Evolutionary conservation across 1,140 invertebrate genomes (phyloP), one percentile per base, ranked within the genome.

Genomic region (Cryptotermes secundus): DNA sequence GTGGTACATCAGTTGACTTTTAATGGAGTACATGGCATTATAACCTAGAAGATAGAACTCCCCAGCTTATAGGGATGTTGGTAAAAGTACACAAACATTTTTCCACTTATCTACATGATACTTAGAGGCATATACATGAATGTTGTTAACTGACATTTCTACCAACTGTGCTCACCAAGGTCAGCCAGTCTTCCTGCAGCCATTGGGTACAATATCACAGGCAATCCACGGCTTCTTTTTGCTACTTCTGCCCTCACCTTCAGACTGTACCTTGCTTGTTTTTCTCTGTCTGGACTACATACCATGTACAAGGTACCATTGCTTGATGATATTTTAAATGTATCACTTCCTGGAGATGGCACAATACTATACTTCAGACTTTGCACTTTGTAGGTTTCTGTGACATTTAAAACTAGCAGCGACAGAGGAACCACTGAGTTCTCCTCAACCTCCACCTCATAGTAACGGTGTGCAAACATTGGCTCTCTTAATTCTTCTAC

Each of bases 381-480:
- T 85, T 84, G 91, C 79, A 91, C 90, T 81, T 91, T 91, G 45
- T 93, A 92, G 84, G 89, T 89, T 35, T 93, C 92, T 0, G 92
- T 93, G 0, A 95, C 90, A 86, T 96, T 95, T 10, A 96, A 87
- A 35, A 93, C 93, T 1, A 96, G 89, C 1, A 96, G 87, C 88
- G 93, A 92, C 12, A 95, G 87, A 0, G 95, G 95, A 1, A 94
- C 92, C 3, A 91, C 90, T 34, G 93, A 92, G 87, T 96, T 96
- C 89, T 96, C 95, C 85, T 94, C 93, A 14, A 96, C 91, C 89
- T 96, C 94, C 1, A 96, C 90, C 88, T 96, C 95, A 86, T 95
- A 96, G 87, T 96, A 95, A 24, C 93, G 89, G 85, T 95, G 94
- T 83, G 93, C 92, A 85, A 96, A 95, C 3, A 94, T 89, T 6